Conservation (phyloP, 1,140 invertebrate species). For the Bombus sylvicola region DNA sequence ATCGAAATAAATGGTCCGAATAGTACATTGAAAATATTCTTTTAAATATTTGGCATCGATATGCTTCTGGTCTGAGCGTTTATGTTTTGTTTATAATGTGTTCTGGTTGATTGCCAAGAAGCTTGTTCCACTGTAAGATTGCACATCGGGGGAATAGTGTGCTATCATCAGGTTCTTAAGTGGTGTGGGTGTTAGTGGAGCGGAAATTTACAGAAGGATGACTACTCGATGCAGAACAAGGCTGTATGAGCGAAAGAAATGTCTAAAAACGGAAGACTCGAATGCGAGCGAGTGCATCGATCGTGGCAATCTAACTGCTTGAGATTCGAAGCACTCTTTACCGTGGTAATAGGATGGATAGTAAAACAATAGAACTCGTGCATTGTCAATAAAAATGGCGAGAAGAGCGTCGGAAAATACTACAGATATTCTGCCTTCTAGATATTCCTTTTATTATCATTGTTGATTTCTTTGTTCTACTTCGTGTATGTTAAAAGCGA, state of each 20-base stretch:
- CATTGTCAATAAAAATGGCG: neutral
- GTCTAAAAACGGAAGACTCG: constrained; percentile 2
- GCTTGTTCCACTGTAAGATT: constrained; percentile 36
- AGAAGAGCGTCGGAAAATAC: neutral
- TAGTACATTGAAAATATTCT: neutral
- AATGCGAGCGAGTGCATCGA: neutral
- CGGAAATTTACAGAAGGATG: constrained; percentile 34
- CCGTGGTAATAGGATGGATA: neutral
- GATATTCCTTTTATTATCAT: neutral
- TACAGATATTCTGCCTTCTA: neutral
- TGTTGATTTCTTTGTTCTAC: no score
- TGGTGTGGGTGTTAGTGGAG: constrained; percentile 19
- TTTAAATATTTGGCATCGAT: constrained; percentile 42
- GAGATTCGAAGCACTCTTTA: neutral
- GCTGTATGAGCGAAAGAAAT: neutral
- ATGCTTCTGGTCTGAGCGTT: constrained; percentile 9
- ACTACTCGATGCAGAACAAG: constrained; percentile 17
- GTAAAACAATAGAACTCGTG: no score
- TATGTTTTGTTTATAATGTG: constrained; percentile 26
- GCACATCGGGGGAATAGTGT: constrained; percentile 18
- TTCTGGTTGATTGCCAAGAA: constrained; percentile 31
- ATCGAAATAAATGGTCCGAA: neutral
- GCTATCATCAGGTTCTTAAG: constrained; percentile 37
- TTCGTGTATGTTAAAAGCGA: no score
- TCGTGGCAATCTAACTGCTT: neutral